These are phyloP conservation scores for Epirrhoe alternata DNA, from an alignment of 2,888 invertebrate species.

Conservation along the genomic window DNA sequence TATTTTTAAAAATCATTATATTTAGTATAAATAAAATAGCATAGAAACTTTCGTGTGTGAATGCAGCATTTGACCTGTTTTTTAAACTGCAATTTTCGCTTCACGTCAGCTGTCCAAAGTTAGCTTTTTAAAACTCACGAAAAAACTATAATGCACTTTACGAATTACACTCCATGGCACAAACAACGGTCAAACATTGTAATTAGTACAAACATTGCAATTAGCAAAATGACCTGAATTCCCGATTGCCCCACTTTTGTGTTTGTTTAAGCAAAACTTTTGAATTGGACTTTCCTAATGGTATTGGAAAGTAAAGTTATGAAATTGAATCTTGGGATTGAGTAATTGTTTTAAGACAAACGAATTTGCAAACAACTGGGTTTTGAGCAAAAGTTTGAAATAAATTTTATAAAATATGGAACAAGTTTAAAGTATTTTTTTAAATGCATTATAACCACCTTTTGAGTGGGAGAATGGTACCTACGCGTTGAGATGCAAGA, in stretches of 20 bases:
- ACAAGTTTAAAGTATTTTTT: too few relatives aligned
- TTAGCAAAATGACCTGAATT: slow-evolving; percentile 55
- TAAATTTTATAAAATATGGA: background rate
- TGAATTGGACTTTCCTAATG: slow-evolving; percentile 4
- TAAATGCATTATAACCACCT: too few relatives aligned
- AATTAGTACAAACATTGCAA: slow-evolving; percentile 43
- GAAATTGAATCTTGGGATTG: slow-evolving; percentile 4
- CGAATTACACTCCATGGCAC: slow-evolving; percentile 24
- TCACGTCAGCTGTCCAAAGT: background rate
- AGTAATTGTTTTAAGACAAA: slow-evolving; percentile 1
- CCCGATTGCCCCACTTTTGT: slow-evolving; percentile 23
- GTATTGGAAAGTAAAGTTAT: slow-evolving; percentile 16
- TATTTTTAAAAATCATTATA: too few relatives aligned
- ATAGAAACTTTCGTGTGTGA: too few relatives aligned
- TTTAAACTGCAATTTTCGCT: background rate
- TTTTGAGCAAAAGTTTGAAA: background rate
- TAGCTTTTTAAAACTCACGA: background rate
- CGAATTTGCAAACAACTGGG: background rate
- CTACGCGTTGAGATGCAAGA: too few relatives aligned
- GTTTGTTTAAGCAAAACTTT: slow-evolving; percentile 14
- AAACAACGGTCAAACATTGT: slow-evolving; percentile 43
- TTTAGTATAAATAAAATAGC: too few relatives aligned
- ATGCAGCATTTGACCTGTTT: too few relatives aligned
- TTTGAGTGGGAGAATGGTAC: too few relatives aligned
- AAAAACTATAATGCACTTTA: slow-evolving; percentile 3